Base-by-base conservation (phyloP, 1,140 invertebrate species). In the Tachypleus tridentatus region DNA sequence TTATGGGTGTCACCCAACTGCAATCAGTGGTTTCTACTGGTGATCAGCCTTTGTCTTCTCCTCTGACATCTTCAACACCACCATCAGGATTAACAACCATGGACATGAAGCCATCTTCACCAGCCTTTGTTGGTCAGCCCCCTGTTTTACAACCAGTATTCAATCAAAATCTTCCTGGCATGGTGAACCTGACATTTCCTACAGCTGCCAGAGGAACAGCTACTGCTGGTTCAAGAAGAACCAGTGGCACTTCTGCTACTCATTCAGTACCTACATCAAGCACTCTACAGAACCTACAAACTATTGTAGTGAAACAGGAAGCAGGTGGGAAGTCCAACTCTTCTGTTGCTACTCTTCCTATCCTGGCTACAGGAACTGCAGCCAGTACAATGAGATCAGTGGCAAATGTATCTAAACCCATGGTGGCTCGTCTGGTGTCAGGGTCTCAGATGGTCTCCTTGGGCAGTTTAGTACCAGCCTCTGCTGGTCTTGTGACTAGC, bases 381-480 rank as follows among this genome's bases (percentile, higher is more conserved):
- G 57, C 69, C 58, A 62, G 69, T 50, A 64, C 67, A 51, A n/a
- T 7, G 7, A 65, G 70, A 64, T 51, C 66, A 62, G 60, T 68
- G 29, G 60, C 66, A 9, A 62, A 67, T 9, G 68, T 63, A 10
- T 66, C 65, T 9, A 69, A 68, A 10, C 73, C 74, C 10, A 69
- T 76, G 11, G 70, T 77, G 50, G 73, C 75, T 3, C 69, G 74
- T 48, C 61, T 76, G 5, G 68, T 77, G 10, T 73, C 69, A 49
- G 69, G 67, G 4, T 71, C 74, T 51, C 74, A 75, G 61, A 71
- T 75, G 62, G 68, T 76, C 1, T 74, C 73, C 51, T 71, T 76
- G 5, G 68, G 74, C 62, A 76, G 73, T 58, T 63, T 76, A 29
- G 64, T 75, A 51, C 51, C 57, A 29, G 64, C 63, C 8, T 63